Percentiles rank a stretch among this genome's conserved stretches.
These are phyloP conservation scores for Pemphredon lugubris DNA, from an alignment of 2,888 invertebrate genomes.

Conservation along the genomic window DNA sequence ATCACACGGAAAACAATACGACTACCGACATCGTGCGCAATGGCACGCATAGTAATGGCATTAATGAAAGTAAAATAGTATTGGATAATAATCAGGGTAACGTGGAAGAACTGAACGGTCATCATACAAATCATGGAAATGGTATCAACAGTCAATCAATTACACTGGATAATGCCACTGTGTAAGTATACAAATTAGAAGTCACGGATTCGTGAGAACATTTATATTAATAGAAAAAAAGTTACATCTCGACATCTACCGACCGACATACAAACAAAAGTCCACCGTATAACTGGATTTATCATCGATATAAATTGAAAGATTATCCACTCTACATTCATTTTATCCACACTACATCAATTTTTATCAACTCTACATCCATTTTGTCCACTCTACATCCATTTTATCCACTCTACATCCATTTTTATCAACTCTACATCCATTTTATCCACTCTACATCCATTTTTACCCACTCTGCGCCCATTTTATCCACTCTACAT, in stretches of 20 bases:
- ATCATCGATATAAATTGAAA: constrained; percentile 31
- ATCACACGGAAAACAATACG: constrained; percentile 70
- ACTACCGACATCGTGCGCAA: constrained; percentile 73
- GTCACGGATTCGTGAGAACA: constrained; percentile 46
- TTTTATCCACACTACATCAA: no score
- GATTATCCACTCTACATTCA: no score
- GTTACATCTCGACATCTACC: constrained; percentile 36
- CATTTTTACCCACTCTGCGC: no score
- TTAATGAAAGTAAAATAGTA: constrained; percentile 74
- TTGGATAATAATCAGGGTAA: constrained; percentile 77
- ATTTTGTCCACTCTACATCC: no score
- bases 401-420: no score
- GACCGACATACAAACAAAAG: constrained; percentile 30
- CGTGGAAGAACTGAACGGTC: constrained; percentile 77
- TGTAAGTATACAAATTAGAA: constrained; percentile 76
- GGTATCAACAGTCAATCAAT: constrained; percentile 79
- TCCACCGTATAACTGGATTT: constrained; percentile 50
- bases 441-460: no score
- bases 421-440: no score
- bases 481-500: no score
- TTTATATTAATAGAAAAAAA: constrained; percentile 44
- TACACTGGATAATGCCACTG: constrained; percentile 79
- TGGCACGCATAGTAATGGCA: constrained; percentile 75
- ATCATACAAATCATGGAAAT: constrained; percentile 78
- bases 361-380: no score